Conservation (phyloP, 2,888 invertebrate species). For the Tenthredo distinguenda region DNA sequence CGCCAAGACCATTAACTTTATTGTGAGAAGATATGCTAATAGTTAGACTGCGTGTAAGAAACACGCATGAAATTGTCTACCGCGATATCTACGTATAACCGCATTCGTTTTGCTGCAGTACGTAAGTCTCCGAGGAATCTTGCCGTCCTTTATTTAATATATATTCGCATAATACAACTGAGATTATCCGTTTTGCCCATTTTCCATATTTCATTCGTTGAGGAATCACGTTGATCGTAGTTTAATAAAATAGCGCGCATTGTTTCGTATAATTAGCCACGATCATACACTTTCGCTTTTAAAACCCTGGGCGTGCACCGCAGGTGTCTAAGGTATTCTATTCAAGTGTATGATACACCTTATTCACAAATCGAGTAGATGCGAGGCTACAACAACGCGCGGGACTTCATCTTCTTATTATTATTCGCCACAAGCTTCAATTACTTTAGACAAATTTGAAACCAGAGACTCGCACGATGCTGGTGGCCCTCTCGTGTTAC, state of each 20-base stretch:
- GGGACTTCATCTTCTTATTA: constrained; percentile 56
- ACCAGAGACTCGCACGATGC: constrained; percentile 66
- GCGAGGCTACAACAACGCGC: background rate
- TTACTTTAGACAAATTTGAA: constrained; percentile 70
- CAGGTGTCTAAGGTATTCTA: constrained; percentile 10
- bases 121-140: background rate
- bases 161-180: background rate
- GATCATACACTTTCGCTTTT: constrained; percentile 14
- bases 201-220: background rate
- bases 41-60: constrained; percentile 56
- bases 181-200: background rate
- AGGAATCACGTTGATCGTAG: background rate
- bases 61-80: constrained; percentile 61
- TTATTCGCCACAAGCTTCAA: constrained; percentile 63
- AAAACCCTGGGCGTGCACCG: background rate
- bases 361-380: background rate
- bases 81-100: constrained; percentile 5
- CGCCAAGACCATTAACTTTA: constrained; percentile 62
- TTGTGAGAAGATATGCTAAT: constrained; percentile 67
- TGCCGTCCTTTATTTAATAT: background rate
- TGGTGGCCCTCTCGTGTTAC: constrained; percentile 70
- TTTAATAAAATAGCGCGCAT: background rate
- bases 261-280: constrained; percentile 45
- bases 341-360: background rate
- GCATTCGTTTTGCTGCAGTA: background rate